Conservation (phyloP, 1,140 invertebrate genomes). For the Heterodera carotae region DNA sequence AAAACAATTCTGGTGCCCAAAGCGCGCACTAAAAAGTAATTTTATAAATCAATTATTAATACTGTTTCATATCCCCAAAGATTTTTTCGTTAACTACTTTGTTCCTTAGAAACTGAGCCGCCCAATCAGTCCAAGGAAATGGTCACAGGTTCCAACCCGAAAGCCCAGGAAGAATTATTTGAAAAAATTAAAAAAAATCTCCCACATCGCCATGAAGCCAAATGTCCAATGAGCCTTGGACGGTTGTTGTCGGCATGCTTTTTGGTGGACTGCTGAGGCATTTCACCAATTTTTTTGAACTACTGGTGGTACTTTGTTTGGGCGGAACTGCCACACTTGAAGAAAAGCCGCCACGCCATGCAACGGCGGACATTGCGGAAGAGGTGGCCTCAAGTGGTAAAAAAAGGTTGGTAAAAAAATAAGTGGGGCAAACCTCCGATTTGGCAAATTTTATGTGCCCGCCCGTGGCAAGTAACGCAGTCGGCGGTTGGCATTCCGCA, state of each 20-base stretch:
- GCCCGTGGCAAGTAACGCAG: neutral
- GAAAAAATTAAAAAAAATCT: neutral
- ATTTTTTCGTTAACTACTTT: too few species aligned
- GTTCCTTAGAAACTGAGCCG: too few species aligned
- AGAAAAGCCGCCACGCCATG: too few species aligned
- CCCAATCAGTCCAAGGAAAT: too few species aligned
- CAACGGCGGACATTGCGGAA: too few species aligned
- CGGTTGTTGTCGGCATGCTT: neutral
- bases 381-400: too few species aligned
- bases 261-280: neutral
- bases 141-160: too few species aligned
- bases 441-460: neutral
- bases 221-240: slow-evolving; percentile 17
- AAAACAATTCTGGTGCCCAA: slow-evolving; percentile 17
- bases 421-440: neutral
- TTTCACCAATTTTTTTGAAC: neutral
- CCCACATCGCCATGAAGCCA: slow-evolving; percentile 23
- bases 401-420: neutral
- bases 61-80: too few species aligned
- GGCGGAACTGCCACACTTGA: too few species aligned
- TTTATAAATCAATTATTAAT: too few species aligned
- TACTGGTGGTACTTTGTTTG: neutral
- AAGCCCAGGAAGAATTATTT: too few species aligned
- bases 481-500: slow-evolving; percentile 13
- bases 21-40: slow-evolving; percentile 24